Conservation (phyloP, 1,140 invertebrate species). For the Babylonia areolata region DNA sequence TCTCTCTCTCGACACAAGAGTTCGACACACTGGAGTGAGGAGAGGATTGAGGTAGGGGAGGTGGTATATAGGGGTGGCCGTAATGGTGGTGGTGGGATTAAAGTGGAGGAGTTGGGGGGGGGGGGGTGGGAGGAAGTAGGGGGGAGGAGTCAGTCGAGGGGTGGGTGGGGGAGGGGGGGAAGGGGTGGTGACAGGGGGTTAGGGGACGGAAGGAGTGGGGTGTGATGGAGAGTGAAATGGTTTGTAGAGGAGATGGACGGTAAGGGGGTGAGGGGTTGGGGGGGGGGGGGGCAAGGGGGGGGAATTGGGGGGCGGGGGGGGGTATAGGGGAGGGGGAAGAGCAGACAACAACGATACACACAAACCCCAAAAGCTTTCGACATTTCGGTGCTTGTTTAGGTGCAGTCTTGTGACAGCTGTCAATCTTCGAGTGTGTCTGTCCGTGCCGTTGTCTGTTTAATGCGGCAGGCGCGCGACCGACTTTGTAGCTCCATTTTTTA, state of each 20-base stretch:
- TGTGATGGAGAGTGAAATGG: not conserved
- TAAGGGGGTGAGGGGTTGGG: not conserved
- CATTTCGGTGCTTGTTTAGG: not conserved
- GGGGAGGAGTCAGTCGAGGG: not conserved
- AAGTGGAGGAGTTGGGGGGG: no score
- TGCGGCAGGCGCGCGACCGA: no score
- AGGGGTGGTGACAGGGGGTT: not conserved
- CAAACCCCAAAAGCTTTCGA: not conserved
- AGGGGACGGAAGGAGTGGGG: not conserved
- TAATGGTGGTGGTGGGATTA: no score
- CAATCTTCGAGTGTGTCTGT: not conserved
- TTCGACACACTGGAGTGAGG: no score
- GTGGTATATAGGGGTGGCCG: no score
- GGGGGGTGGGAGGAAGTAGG: constrained; percentile 12
- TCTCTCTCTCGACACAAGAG: not conserved
- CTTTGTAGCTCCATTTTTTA: not conserved
- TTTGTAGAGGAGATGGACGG: not conserved
- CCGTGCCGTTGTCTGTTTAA: no score
- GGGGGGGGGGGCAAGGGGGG: not conserved
- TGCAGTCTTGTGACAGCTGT: not conserved
- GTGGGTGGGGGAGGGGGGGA: not conserved
- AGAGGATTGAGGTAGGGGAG: no score
- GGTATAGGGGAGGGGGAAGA: not conserved
- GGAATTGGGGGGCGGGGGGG: not conserved
- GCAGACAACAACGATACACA: not conserved